Evolutionary conservation across 2,888 invertebrate genomes (phyloP).

Genomic region (Sarcophaga carnaria): DNA sequence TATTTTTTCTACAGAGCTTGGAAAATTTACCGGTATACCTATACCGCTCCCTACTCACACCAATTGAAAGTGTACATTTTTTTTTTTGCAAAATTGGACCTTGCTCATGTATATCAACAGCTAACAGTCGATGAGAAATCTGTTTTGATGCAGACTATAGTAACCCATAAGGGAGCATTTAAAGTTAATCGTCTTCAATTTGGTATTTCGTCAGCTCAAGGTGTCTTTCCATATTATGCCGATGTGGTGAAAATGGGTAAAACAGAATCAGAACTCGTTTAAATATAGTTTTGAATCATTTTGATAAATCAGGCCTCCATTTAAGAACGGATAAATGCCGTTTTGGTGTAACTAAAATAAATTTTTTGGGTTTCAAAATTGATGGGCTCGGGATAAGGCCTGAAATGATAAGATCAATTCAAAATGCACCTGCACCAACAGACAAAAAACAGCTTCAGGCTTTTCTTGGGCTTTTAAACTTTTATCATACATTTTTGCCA

Average conservation of each 20-base stretch:
- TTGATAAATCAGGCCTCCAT: conserved; percentile 44
- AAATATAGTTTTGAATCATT: conserved; percentile 25
- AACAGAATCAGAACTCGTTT: conserved; percentile 31
- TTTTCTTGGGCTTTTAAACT: conserved; percentile 60
- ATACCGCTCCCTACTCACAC: conserved; percentile 35
- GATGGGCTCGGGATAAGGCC: conserved; percentile 46
- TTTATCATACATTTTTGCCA: conserved; percentile 50
- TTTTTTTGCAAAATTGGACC: conserved; percentile 76
- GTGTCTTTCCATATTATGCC: conserved; percentile 5
- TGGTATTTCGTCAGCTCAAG: conserved; percentile 68
- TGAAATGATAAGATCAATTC: conserved; percentile 63
- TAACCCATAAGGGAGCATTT: conserved; percentile 73
- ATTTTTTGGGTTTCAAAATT: conserved; percentile 66
- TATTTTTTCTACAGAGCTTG: background rate
- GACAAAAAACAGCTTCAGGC: conserved; percentile 67
- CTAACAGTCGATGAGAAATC: conserved; percentile 74
- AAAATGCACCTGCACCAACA: conserved; percentile 60
- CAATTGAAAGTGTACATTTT: conserved; percentile 73
- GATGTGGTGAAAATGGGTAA: conserved; percentile 60
- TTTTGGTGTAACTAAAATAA: conserved; percentile 53
- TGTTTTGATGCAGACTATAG: conserved; percentile 57
- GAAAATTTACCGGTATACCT: background rate
- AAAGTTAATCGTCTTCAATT: conserved; percentile 72
- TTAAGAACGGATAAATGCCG: conserved; percentile 56
- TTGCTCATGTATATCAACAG: conserved; percentile 76